Evolutionary conservation across 2,797 vertebrate genomes (phyloP).

Genomic region (Rhinatrema bivittatum): DNA sequence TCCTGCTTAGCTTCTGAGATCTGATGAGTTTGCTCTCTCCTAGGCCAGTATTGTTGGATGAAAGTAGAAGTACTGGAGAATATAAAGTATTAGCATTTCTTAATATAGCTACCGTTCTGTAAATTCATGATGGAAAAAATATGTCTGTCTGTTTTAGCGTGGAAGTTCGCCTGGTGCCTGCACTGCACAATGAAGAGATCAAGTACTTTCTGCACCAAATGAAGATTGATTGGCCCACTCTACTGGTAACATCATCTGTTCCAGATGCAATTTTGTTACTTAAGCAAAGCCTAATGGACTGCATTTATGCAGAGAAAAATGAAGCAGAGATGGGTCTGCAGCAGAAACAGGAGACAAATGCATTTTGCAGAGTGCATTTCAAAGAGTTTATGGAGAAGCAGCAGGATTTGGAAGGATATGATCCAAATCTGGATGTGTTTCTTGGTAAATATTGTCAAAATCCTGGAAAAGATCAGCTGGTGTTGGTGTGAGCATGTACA

Average conservation of each 20-base stretch:
- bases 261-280: constrained; percentile 47
- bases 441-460: constrained; percentile 61
- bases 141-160: constrained; percentile 46
- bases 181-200: constrained; percentile 51
- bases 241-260: constrained; percentile 22
- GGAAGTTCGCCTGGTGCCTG: constrained; percentile 63
- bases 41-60: too few relatives aligned
- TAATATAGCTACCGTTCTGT: too few relatives aligned
- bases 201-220: constrained; percentile 60
- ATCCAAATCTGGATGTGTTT: constrained; percentile 75
- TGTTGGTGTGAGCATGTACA: too few relatives aligned
- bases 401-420: constrained; percentile 68
- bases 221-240: constrained; percentile 66
- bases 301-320: background rate
- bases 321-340: background rate
- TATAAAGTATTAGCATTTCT: too few relatives aligned
- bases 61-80: too few relatives aligned
- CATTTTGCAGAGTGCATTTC: constrained; percentile 59
- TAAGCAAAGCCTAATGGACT: constrained; percentile 49
- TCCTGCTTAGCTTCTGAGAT: too few relatives aligned
- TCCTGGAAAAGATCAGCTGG: too few relatives aligned
- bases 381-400: constrained; percentile 64
- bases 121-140: too few relatives aligned
- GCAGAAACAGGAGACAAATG: accelerated
- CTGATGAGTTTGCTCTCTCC: too few relatives aligned